Evolutionary conservation across 2,888 invertebrate species (phyloP).

Genomic region (Eupithecia vulgata): DNA sequence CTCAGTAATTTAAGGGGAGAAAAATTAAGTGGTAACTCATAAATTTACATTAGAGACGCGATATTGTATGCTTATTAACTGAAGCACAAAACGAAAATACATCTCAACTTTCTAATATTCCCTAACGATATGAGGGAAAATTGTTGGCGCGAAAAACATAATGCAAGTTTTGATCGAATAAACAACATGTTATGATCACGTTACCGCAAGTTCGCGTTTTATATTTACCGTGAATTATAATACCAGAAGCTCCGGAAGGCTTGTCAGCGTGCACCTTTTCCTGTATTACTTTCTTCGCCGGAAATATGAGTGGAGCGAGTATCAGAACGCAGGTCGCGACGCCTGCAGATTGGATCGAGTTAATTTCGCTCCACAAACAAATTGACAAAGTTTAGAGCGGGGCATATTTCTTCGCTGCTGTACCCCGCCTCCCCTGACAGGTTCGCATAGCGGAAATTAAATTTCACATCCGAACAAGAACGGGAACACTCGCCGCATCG

Average conservation of each 20-base stretch:
- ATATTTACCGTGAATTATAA: slow-evolving; percentile 42
- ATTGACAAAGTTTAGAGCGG: slow-evolving; percentile 84
- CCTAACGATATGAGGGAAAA: slow-evolving; percentile 39
- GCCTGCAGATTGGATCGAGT: slow-evolving; percentile 83
- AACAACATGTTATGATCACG: slow-evolving; percentile 48
- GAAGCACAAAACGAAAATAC: slow-evolving; percentile 35
- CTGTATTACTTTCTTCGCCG: slow-evolving; percentile 58
- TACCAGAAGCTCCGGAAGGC: slow-evolving; percentile 41
- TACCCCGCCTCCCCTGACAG: slow-evolving; percentile 66
- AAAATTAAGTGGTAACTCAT: slow-evolving; percentile 43
- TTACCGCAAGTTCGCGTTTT: slow-evolving; percentile 47
- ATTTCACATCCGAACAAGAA: slow-evolving; percentile 84
- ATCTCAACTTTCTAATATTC: slow-evolving; percentile 34
- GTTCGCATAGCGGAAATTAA: slow-evolving; percentile 82
- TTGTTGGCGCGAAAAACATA: slow-evolving; percentile 46
- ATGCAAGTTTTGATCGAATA: slow-evolving; percentile 48
- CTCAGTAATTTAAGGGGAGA: slow-evolving; percentile 51
- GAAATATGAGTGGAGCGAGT: slow-evolving; percentile 69
- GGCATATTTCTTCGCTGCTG: slow-evolving; percentile 80
- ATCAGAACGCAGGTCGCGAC: slow-evolving; percentile 71
- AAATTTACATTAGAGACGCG: slow-evolving; percentile 43
- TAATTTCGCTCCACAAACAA: slow-evolving; percentile 84
- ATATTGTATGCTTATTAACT: slow-evolving; percentile 41
- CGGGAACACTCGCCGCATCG: slow-evolving; percentile 71
- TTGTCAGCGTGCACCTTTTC: slow-evolving; percentile 59